Evolutionary conservation across 2,797 vertebrate genomes (phyloP), one percentile per base, ranked within the genome.

Genomic region (Parambassis ranga): DNA sequence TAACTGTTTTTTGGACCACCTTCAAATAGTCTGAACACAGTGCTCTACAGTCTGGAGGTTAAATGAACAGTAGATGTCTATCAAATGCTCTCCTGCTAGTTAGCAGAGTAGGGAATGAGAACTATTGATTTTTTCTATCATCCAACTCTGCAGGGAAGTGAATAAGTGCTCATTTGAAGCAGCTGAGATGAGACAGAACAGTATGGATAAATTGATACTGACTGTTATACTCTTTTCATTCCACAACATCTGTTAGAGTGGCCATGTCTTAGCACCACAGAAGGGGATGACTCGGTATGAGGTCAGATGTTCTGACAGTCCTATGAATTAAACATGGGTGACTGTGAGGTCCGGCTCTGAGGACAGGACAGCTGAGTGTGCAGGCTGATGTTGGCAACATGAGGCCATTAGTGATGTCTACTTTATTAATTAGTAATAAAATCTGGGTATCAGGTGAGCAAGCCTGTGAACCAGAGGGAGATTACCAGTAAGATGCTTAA

Each of bases 391-490:
- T 20, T 31, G 39, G 86, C 83, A 90, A 92, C 85, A 81, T 51
- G 83, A 93, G 80, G 82, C 84, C 71, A 35, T 61, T 37, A 20
- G 78, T 90, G 85, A 90, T 66, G 53, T 82, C 65, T 13, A 49
- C 74, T 71, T 73, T 63, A 82, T 93, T 43, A 90, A 92, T 91
- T 89, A 92, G 73, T 92, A 66, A 93, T 77, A 65, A 69, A 51
- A 61, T 39, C 52, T 15, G 53, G 35, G 83, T 88, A 79, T 92
- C 86, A 31, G 75, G 80, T 92, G 68, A 78, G 63, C 41, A 5
- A 16, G 15, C 46, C 57, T 35, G 38, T 11, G 22, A 49, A 47
- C 62, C 42, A 60, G 71, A 44, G 50, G 31, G 47, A 59, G 32
- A 65, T 71, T 37, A 55, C 30, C 26, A 15, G 41, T 30, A n/a